Conservation (phyloP, 2,888 invertebrate species). For the Pinctada fucata region DNA sequence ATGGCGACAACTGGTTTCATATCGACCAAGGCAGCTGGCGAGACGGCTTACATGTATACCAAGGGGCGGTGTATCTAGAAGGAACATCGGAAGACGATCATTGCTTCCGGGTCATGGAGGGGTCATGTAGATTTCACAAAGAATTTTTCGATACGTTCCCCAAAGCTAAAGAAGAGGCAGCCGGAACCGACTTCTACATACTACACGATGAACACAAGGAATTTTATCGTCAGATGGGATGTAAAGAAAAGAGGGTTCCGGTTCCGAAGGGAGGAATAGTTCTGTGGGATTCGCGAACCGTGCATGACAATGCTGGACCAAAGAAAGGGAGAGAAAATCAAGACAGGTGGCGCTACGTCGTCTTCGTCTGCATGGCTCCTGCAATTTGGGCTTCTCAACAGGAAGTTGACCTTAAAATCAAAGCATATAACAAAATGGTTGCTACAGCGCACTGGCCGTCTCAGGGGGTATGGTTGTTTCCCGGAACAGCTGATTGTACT, state of each 20-base stretch:
- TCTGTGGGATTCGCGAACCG: conserved; percentile 69
- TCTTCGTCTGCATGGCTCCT: conserved; percentile 69
- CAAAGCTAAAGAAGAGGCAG: conserved; percentile 39
- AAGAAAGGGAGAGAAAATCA: conserved; percentile 54
- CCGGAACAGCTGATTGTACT: conserved; percentile 15
- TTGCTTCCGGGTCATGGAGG: conserved; percentile 57
- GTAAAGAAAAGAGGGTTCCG: conserved; percentile 56
- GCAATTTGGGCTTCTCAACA: conserved; percentile 63
- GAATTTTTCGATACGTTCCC: conserved; percentile 49
- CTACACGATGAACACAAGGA: conserved; percentile 51
- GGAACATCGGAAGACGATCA: conserved; percentile 58
- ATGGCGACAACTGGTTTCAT: conserved; percentile 53
- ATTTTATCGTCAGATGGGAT: conserved; percentile 55
- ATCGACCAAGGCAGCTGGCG: conserved; percentile 56
- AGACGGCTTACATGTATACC: conserved; percentile 60
- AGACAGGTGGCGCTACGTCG: conserved; percentile 66
- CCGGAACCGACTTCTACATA: conserved; percentile 43
- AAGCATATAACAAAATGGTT: conserved; percentile 55
- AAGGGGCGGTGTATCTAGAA: conserved; percentile 65
- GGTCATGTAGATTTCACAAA: conserved; percentile 53
- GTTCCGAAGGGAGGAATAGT: conserved; percentile 70
- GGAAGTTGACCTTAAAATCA: conserved; percentile 56
- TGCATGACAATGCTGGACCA: conserved; percentile 70
- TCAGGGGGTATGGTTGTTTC: conserved; percentile 48
- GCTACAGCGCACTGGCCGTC: conserved; percentile 69